Base-by-base conservation (phyloP, 2,888 invertebrate species). In the Thecocarcelia acutangulata region DNA sequence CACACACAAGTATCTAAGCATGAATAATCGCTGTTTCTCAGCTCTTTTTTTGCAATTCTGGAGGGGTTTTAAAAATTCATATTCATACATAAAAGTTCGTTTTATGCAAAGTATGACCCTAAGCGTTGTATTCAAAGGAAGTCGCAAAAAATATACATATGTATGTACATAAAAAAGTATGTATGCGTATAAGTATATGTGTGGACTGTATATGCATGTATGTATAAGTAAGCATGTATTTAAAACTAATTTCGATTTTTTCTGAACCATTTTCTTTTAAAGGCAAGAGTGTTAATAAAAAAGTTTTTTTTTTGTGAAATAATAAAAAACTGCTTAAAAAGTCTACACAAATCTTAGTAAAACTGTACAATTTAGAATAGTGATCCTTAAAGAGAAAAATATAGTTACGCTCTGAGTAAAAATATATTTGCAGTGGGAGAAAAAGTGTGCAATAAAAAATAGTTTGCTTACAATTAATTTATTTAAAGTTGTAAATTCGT, bases 71-170 rank as follows among this genome's bases (percentile, higher is more conserved):
- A 24, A 33, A 33, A 52, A 52, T 52, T 69, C 59, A 75, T 75
- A 59, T 66, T 46, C 19, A 12, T 33, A 50, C n/a, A 42, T 19
- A 33, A 17, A 52, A 66, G 50, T 58, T 61, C 68, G 52, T 59
- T 61, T 61, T 76, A 76, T 76, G 75, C 68, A 76, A 76, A 76
- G 46, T 69, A 76, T 76, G 46, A 69, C 76, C 76, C 61, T 37
- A 61, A 61, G 76, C 61, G 24, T 52, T 28, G 61, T 52, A 54
- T 59, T 42, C 61, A 61, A 69, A 69, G 52, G 50, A 75, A 46
- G 58, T 50, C 24, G 58, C 19, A 2, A 42, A n/a, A 76, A 61
- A 66, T n/a, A 58, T 33, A 46, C 24, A 12, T 42, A 13, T 42
- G 42, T 9, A 42, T 61, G 37, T 37, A 52, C 61, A 61, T 69